Evolutionary conservation across 2,797 vertebrate species (phyloP).

Genomic region (Sebastes steindachneri): DNA sequence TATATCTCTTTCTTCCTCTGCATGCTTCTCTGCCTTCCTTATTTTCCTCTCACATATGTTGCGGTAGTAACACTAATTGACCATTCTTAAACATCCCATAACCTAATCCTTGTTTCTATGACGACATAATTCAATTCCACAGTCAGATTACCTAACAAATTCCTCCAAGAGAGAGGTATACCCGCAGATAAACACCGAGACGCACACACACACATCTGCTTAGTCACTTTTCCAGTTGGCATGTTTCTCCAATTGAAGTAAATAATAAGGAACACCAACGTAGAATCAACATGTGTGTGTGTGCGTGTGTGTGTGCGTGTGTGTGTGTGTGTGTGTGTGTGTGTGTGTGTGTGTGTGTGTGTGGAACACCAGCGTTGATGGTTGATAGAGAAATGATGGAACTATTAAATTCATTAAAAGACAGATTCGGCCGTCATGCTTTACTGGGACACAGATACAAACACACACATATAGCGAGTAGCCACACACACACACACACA

Average conservation of each 20-base stretch:
- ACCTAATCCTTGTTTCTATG: slow-evolving; percentile 71
- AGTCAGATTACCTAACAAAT: slow-evolving; percentile 69
- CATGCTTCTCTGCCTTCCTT: slow-evolving; percentile 24
- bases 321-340: not conserved
- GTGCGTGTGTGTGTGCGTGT: not conserved
- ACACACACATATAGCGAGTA: slow-evolving; percentile 1
- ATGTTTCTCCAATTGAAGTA: slow-evolving; percentile 54
- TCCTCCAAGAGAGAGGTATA: slow-evolving; percentile 47
- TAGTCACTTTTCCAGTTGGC: slow-evolving; percentile 66
- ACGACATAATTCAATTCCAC: slow-evolving; percentile 69
- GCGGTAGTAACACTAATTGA: slow-evolving; percentile 69
- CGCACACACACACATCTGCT: slow-evolving; percentile 25
- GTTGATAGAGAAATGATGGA: slow-evolving; percentile 72
- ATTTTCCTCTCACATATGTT: slow-evolving; percentile 59
- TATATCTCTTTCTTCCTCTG: not conserved
- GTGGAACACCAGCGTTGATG: slow-evolving; percentile 60
- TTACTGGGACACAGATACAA: slow-evolving; percentile 47
- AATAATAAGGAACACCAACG: slow-evolving; percentile 74
- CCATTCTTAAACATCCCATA: slow-evolving; percentile 74
- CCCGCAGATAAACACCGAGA: slow-evolving; percentile 15
- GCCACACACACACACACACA: not conserved
- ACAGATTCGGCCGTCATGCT: slow-evolving; percentile 61
- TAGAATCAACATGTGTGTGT: slow-evolving; percentile 19
- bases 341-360: not conserved
- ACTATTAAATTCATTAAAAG: slow-evolving; percentile 73